Conservation (phyloP, 1,140 invertebrate species). For the Adelges cooleyi region DNA sequence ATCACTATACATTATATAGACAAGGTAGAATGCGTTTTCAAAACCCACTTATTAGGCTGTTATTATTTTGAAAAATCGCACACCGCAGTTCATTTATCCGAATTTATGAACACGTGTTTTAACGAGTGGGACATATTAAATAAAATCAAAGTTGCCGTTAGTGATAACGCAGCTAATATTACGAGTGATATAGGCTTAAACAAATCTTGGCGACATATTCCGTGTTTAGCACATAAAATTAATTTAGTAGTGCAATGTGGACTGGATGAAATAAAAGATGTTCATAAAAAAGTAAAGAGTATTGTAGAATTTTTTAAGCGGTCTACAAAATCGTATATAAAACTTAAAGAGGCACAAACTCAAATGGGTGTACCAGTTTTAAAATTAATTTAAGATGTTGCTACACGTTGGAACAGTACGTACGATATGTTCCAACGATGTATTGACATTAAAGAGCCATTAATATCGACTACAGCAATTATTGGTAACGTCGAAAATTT, state of each 20-base stretch:
- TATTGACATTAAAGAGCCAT: conserved; percentile 31
- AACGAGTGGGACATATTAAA: conserved; percentile 8
- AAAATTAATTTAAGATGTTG: conserved; percentile 35
- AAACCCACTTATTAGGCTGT: no score
- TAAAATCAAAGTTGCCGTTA: conserved; percentile 1
- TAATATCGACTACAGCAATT: conserved; percentile 23
- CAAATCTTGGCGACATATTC: conserved; percentile 26
- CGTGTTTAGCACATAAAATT: conserved; percentile 23
- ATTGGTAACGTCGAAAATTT: not conserved
- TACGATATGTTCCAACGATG: conserved; percentile 35
- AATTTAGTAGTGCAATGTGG: conserved; percentile 26
- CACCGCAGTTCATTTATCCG: not conserved
- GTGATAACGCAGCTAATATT: conserved; percentile 31
- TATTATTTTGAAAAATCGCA: not conserved
- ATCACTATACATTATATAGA: no score
- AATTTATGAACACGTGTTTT: not conserved
- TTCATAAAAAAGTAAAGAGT: conserved; percentile 31
- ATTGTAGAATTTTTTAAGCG: conserved; percentile 34
- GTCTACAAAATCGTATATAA: conserved; percentile 27
- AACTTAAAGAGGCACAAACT: conserved; percentile 30
- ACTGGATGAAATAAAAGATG: conserved; percentile 5
- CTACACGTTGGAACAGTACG: conserved; percentile 36
- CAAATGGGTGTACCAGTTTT: conserved; percentile 31
- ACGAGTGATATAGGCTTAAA: conserved; percentile 26
- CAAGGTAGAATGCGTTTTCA: no score